phyloP scores from a whole-genome alignment of 2,888 invertebrate genomes.

The Sicus ferrugineus region DNA sequence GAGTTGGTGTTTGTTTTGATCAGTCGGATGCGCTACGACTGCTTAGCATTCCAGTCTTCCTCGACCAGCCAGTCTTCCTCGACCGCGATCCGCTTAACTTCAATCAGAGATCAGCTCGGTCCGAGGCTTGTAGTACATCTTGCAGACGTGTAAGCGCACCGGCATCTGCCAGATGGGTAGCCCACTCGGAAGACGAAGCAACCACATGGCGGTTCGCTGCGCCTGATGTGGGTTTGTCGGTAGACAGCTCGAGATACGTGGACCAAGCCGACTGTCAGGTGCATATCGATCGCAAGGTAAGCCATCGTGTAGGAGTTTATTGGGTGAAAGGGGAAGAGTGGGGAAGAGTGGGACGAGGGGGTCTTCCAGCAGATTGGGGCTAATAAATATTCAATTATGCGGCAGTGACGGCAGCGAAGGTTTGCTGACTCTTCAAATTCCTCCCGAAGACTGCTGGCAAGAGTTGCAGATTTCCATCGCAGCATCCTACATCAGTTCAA shows the following conservation, averaged over 20 bases:
- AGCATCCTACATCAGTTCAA: neutral
- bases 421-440: neutral
- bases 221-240: neutral
- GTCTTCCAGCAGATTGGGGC: neutral
- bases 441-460: too few relatives aligned
- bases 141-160: neutral
- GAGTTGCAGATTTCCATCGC: neutral
- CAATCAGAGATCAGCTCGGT: neutral
- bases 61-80: neutral
- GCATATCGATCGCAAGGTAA: neutral
- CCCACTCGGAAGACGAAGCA: neutral
- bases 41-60: neutral
- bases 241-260: neutral
- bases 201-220: neutral
- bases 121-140: neutral
- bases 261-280: neutral
- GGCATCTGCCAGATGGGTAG: neutral
- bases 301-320: neutral
- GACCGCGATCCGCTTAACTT: neutral
- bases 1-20: neutral
- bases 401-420: neutral
- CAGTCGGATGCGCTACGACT: neutral
- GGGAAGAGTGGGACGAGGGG: neutral
- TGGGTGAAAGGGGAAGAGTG: neutral
- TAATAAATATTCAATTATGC: neutral